phyloP scores from a whole-genome alignment of 2,113 vertebrate genomes.

The Corvus hawaiiensis region DNA sequence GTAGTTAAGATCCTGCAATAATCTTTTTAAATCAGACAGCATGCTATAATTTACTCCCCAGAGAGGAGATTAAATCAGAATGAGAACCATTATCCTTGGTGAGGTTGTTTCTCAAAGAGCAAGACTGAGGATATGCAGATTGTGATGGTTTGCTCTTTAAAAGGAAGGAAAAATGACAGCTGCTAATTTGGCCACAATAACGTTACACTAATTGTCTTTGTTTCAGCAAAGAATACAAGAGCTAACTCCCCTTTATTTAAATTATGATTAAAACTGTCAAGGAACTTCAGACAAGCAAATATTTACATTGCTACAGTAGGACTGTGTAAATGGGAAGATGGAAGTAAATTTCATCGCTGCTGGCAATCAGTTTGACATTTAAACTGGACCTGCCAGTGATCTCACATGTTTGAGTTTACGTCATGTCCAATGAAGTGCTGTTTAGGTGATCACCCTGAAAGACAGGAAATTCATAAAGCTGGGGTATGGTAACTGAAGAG shows the following conservation, averaged over 20 bases:
- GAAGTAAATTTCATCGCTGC: not conserved
- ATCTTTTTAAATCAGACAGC: constrained; percentile 1
- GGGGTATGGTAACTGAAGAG: constrained; percentile 33
- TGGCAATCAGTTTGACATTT: not conserved
- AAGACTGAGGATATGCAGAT: not conserved
- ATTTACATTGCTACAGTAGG: not conserved
- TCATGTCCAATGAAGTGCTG: not conserved
- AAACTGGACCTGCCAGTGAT: not conserved
- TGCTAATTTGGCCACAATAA: not conserved
- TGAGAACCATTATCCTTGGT: not conserved
- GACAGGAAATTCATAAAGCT: constrained; percentile 64
- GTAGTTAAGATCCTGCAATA: not conserved
- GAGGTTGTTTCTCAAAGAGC: not conserved
- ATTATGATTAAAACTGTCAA: not conserved
- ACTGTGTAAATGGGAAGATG: not conserved
- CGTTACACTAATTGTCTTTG: not conserved
- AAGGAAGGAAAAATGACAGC: not conserved
- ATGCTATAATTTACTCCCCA: constrained; percentile 3
- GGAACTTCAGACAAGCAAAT: constrained; percentile 15
- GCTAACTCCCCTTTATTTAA: not conserved
- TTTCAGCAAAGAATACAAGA: not conserved
- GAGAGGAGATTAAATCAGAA: constrained; percentile 7
- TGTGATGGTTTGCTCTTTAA: not conserved
- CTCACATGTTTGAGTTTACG: not conserved
- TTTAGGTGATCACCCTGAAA: constrained; percentile 52